phyloP scores from a whole-genome alignment of 2,888 invertebrate genomes.

The Aspidapion aeneum region DNA sequence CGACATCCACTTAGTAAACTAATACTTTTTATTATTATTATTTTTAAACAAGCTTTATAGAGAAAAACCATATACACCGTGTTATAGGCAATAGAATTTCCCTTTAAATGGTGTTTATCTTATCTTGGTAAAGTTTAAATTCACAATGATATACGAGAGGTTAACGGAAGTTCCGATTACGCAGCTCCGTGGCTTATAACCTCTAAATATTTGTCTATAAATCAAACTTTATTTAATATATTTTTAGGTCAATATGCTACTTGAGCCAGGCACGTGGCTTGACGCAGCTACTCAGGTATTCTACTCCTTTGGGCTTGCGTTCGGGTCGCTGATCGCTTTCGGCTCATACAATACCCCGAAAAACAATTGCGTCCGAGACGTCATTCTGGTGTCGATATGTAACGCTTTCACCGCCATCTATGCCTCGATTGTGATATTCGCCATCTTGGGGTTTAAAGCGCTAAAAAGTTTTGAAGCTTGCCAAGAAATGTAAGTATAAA shows the following conservation, averaged over 20 bases:
- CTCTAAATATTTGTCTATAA: too few relatives aligned
- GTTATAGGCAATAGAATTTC: too few relatives aligned
- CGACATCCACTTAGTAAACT: too few relatives aligned
- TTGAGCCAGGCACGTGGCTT: slow-evolving; percentile 89
- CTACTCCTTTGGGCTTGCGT: slow-evolving; percentile 92
- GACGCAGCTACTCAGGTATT: slow-evolving; percentile 97
- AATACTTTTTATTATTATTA: too few relatives aligned
- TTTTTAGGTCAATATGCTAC: slow-evolving; percentile 74
- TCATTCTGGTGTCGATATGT: slow-evolving; percentile 84
- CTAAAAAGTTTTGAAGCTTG: slow-evolving; percentile 85
- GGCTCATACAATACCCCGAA: slow-evolving; percentile 93
- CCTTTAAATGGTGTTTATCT: too few relatives aligned
- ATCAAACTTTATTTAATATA: slow-evolving; percentile 3
- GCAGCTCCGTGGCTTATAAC: too few relatives aligned
- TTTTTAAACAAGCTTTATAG: too few relatives aligned
- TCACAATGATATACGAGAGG: too few relatives aligned
- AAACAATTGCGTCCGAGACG: slow-evolving; percentile 92
- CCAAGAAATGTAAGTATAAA: slow-evolving; percentile 58
- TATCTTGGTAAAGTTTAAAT: too few relatives aligned
- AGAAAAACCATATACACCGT: too few relatives aligned
- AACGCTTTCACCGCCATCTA: slow-evolving; percentile 93
- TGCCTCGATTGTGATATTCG: slow-evolving; percentile 92
- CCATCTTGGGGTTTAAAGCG: slow-evolving; percentile 96
- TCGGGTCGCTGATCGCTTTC: slow-evolving; percentile 93
- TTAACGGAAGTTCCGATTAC: too few relatives aligned